Percentiles rank a stretch among this genome's conserved stretches.
phyloP scores from a whole-genome alignment of 2,797 vertebrate species.

The Danio choprae region DNA sequence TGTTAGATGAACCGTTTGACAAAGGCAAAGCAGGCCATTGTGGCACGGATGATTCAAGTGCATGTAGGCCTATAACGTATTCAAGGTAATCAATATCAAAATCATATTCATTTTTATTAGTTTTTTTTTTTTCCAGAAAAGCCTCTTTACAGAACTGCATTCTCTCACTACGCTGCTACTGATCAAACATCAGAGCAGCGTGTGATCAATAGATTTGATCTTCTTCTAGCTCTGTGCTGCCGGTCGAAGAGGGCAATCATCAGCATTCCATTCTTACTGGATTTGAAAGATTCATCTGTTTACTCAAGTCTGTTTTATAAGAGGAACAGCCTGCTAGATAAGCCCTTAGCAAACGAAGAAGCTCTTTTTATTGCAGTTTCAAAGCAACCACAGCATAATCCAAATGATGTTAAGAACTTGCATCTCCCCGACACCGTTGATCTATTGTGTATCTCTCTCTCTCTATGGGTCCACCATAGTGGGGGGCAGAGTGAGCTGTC shows the following conservation, averaged over 20 bases:
- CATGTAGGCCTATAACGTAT: background rate
- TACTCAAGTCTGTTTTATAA: background rate
- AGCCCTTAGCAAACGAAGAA: constrained; percentile 2
- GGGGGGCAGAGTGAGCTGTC: constrained; percentile 59
- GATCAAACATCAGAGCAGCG: background rate
- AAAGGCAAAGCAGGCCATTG: background rate
- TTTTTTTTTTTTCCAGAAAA: background rate
- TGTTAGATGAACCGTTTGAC: background rate
- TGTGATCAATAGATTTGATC: background rate
- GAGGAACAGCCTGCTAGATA: background rate
- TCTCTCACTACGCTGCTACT: background rate
- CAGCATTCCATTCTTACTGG: background rate
- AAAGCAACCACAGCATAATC: background rate
- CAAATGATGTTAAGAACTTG: background rate
- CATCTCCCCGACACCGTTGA: background rate
- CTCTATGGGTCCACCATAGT: background rate
- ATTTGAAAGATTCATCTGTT: background rate
- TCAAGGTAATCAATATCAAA: background rate
- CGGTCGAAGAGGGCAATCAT: background rate
- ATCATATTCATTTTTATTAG: background rate
- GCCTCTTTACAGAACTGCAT: background rate
- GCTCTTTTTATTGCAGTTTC: background rate
- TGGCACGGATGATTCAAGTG: background rate
- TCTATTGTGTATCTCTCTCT: constrained; percentile 16
- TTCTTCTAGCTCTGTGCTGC: background rate